Conservation (phyloP, 2,113 vertebrate genomes). For the Mustelus asterias region DNA sequence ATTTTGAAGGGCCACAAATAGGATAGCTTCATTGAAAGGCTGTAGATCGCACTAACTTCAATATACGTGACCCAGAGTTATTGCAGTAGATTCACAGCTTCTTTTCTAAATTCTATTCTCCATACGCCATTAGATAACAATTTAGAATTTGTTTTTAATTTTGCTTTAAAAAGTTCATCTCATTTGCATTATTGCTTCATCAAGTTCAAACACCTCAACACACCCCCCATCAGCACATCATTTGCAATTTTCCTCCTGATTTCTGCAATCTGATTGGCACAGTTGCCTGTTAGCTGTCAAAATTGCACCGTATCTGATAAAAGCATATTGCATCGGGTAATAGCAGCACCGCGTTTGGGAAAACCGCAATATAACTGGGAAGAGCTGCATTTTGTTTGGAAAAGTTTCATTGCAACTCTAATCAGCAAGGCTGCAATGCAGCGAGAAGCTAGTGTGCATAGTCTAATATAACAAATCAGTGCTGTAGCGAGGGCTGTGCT, state of each 20-base stretch:
- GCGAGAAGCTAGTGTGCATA: not conserved
- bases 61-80: not conserved
- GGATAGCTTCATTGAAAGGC: not conserved
- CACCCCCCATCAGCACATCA: not conserved
- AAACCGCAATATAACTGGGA: not conserved
- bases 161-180: not conserved
- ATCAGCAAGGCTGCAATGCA: not conserved
- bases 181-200: not conserved
- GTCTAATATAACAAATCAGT: not conserved
- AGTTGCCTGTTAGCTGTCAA: not conserved
- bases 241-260: not conserved
- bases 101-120: not conserved
- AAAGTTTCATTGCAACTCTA: not conserved
- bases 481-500: not conserved
- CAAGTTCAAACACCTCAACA: not conserved
- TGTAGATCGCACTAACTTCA: not conserved
- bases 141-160: not conserved
- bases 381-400: not conserved
- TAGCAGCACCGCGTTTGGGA: not conserved
- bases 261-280: not conserved
- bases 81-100: not conserved
- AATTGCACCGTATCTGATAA: not conserved
- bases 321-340: not conserved
- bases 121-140: not conserved
- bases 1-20: not conserved